These are phyloP conservation scores for Vicugna pacos DNA, from an alignment of 2,113 vertebrate genomes.

Conservation along the genomic window DNA sequence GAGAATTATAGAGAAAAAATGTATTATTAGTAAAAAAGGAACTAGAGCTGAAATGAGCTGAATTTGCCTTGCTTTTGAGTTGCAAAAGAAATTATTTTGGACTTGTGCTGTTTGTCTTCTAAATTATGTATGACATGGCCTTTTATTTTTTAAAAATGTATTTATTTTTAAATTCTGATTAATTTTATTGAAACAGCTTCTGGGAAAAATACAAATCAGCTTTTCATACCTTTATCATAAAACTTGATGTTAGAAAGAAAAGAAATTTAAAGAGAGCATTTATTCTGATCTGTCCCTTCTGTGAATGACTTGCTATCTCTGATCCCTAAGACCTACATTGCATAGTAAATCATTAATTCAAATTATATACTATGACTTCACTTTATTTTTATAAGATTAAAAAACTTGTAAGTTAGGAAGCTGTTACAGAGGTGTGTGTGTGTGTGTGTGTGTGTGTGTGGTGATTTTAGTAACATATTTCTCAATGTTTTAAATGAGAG, in stretches of 20 bases:
- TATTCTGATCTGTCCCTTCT: not conserved
- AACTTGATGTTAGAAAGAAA: not conserved
- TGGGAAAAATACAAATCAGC: not conserved
- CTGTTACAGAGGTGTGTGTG: too few species aligned
- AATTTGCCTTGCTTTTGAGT: not conserved
- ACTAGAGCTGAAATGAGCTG: not conserved
- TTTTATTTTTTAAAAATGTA: not conserved
- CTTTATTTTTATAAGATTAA: not conserved
- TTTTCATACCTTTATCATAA: not conserved
- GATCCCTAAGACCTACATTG: not conserved
- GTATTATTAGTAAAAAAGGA: not conserved
- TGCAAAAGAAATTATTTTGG: not conserved
- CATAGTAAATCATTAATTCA: not conserved
- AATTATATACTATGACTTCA: not conserved
- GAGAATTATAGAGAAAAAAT: not conserved
- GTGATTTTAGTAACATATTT: not conserved
- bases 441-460: not conserved
- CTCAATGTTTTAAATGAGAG: not conserved
- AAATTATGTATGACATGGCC: not conserved
- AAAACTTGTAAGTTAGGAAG: not conserved
- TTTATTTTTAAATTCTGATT: not conserved
- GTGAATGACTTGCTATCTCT: not conserved
- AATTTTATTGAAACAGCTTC: not conserved
- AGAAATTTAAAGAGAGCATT: not conserved
- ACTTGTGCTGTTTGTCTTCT: not conserved